These are phyloP conservation scores for Phodopus roborovskii DNA, from an alignment of 2,113 vertebrate species.

Conservation along the genomic window DNA sequence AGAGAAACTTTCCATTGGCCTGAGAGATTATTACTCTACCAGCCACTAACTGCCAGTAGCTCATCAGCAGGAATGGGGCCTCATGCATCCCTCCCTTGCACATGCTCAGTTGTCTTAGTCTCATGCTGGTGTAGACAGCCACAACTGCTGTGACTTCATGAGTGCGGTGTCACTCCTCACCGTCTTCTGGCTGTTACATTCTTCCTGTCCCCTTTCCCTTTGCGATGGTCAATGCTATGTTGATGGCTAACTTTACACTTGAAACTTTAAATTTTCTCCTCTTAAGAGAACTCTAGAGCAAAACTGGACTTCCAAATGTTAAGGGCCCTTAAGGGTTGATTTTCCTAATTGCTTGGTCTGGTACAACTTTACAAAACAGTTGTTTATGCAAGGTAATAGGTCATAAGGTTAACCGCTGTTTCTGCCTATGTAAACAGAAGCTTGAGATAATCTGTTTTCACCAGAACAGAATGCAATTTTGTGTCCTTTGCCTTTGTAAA, in stretches of 20 bases:
- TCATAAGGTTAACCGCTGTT: neutral
- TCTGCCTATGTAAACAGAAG: neutral
- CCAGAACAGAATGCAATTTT: neutral
- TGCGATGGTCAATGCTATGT: neutral
- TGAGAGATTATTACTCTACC: constrained; percentile 16
- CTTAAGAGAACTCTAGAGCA: neutral
- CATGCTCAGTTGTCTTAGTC: neutral
- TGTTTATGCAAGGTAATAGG: neutral
- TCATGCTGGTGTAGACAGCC: neutral
- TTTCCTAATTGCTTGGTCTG: neutral
- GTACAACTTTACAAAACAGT: neutral
- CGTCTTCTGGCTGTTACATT: neutral
- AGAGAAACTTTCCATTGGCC: constrained; percentile 50
- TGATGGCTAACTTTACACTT: neutral
- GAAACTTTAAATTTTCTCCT: neutral
- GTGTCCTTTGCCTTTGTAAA: neutral
- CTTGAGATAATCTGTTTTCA: neutral
- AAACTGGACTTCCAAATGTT: neutral
- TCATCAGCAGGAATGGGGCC: neutral
- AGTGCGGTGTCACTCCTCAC: neutral
- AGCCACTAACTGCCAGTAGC: neutral
- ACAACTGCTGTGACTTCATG: neutral
- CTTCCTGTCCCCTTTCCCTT: neutral
- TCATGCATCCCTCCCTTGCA: neutral
- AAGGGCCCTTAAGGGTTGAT: neutral